These are phyloP conservation scores for Tuta absoluta DNA, from an alignment of 2,888 invertebrate genomes.

Conservation along the genomic window DNA sequence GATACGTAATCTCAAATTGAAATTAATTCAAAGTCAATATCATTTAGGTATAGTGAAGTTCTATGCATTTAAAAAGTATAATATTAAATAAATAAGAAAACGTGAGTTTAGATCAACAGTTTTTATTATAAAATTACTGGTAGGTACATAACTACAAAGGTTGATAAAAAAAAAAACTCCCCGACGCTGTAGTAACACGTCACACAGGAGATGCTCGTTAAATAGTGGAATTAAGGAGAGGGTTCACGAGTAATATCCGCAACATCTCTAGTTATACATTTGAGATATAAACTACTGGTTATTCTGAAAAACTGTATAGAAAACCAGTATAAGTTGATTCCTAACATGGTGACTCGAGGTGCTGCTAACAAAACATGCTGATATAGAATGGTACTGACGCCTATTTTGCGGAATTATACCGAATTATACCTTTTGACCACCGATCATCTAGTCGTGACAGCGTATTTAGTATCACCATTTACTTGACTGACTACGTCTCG, in stretches of 20 bases:
- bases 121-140: slow-evolving; percentile 72
- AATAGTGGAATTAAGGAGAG: slow-evolving; percentile 39
- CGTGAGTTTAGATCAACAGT: slow-evolving; percentile 50
- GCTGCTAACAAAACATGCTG: neutral
- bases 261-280: too few relatives aligned
- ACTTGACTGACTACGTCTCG: too few relatives aligned
- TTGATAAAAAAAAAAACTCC: slow-evolving; percentile 45
- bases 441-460: too few relatives aligned
- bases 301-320: too few relatives aligned
- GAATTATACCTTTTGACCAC: neutral
- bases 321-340: too few relatives aligned
- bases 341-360: too few relatives aligned
- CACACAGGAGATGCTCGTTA: slow-evolving; percentile 41
- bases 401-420: neutral
- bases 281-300: too few relatives aligned
- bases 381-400: neutral
- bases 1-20: neutral
- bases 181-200: slow-evolving; percentile 39
- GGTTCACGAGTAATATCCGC: slow-evolving; percentile 13
- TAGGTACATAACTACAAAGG: slow-evolving; percentile 65
- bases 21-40: neutral
- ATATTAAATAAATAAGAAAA: slow-evolving; percentile 43
- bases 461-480: too few relatives aligned
- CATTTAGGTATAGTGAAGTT: neutral
- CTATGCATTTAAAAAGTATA: slow-evolving; percentile 34